Evolutionary conservation across 2,113 vertebrate genomes (phyloP).

Genomic region (Petroica traversi): DNA sequence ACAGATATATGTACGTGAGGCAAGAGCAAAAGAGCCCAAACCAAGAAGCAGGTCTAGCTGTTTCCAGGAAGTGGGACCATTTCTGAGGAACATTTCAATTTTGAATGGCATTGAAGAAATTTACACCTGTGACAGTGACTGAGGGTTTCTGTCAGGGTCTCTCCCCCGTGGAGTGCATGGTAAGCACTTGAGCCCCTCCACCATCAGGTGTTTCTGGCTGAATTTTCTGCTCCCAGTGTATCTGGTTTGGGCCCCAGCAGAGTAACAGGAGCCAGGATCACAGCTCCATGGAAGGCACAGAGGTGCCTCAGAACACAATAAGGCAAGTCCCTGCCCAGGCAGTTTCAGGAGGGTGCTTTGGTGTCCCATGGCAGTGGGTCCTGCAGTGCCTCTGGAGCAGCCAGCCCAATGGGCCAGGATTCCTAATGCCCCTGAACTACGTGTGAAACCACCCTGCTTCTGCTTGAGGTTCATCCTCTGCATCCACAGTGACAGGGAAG

Average conservation of each 20-base stretch:
- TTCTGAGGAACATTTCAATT: not conserved
- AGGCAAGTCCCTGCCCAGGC: not conserved
- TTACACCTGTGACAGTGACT: fast-evolving
- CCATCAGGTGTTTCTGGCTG: fast-evolving
- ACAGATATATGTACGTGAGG: fast-evolving
- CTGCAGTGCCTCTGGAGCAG: fast-evolving
- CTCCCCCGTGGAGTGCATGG: not conserved
- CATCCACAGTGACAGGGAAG: not conserved
- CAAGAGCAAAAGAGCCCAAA: not conserved
- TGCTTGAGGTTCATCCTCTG: not conserved
- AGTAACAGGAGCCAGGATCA: not conserved
- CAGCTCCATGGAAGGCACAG: not conserved
- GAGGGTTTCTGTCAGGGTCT: not conserved
- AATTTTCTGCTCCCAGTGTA: not conserved
- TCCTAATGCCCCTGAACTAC: not conserved
- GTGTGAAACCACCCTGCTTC: fast-evolving
- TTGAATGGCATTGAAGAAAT: not conserved
- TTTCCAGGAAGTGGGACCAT: not conserved
- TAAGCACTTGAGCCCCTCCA: not conserved
- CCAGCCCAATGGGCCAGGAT: fast-evolving
- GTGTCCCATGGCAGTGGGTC: fast-evolving
- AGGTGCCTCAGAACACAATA: not conserved
- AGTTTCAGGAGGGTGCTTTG: too few species aligned
- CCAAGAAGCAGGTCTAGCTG: not conserved
- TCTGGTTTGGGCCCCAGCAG: not conserved